Conservation (phyloP, 2,888 invertebrate genomes). For the Chloroclystis v-ata region DNA sequence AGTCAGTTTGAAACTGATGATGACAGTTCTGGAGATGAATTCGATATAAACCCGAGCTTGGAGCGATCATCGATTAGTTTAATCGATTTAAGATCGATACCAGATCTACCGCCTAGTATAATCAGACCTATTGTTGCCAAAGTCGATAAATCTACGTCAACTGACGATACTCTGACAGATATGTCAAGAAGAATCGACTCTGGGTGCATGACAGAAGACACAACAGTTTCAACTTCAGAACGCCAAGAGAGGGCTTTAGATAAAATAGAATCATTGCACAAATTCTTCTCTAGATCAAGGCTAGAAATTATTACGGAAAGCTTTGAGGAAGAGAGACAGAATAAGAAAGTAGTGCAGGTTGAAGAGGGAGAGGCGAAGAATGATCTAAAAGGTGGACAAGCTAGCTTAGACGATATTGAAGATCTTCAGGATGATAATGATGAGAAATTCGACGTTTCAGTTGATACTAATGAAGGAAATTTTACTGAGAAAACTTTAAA, state of each 20-base stretch:
- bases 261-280: slow-evolving; percentile 64
- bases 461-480: slow-evolving; percentile 14
- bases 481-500: slow-evolving; percentile 3
- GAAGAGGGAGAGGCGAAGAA: slow-evolving; percentile 29
- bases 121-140: slow-evolving; percentile 60
- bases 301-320: slow-evolving; percentile 71
- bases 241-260: slow-evolving; percentile 59
- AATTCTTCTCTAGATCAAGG: slow-evolving; percentile 66
- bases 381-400: slow-evolving; percentile 54
- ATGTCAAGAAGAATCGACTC: slow-evolving; percentile 58
- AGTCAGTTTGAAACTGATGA: slow-evolving; percentile 41
- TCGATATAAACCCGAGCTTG: slow-evolving; percentile 52
- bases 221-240: slow-evolving; percentile 51
- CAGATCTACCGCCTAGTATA: slow-evolving; percentile 66
- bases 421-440: slow-evolving; percentile 61
- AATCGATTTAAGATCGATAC: slow-evolving; percentile 65
- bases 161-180: slow-evolving; percentile 61
- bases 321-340: slow-evolving; percentile 45
- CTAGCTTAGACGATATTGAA: slow-evolving; percentile 68
- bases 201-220: slow-evolving; percentile 65
- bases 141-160: slow-evolving; percentile 68
- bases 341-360: slow-evolving; percentile 16
- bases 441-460: slow-evolving; percentile 9
- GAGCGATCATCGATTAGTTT: slow-evolving; percentile 62
- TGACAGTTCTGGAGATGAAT: slow-evolving; percentile 53